These are phyloP conservation scores for Belgica antarctica DNA, from an alignment of 2,888 invertebrate genomes.

Conservation along the genomic window DNA sequence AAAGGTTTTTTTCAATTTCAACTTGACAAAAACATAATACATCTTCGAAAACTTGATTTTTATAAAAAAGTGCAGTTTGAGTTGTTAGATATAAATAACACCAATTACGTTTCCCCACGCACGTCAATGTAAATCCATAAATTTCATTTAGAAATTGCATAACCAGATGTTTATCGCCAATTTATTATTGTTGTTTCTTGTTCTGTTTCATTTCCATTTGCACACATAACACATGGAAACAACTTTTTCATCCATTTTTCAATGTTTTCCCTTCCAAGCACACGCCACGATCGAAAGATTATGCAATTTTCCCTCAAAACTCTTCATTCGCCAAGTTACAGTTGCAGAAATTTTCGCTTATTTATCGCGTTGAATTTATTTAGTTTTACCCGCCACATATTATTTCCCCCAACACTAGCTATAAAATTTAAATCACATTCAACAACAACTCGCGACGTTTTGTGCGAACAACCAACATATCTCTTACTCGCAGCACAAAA, in stretches of 20 bases:
- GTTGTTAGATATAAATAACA: not conserved
- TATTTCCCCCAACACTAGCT: slow-evolving; percentile 11
- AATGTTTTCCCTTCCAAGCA: slow-evolving; percentile 14
- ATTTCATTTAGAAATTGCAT: not conserved
- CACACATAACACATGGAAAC: slow-evolving; percentile 13
- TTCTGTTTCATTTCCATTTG: slow-evolving; percentile 5
- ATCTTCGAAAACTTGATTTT: too few species aligned
- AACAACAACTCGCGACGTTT: not conserved
- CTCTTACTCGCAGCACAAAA: not conserved
- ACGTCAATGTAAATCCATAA: slow-evolving; percentile 21
- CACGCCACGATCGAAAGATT: slow-evolving; percentile 26
- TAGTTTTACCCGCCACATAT: slow-evolving; percentile 32
- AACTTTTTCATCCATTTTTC: slow-evolving; percentile 14
- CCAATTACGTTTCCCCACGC: not conserved
- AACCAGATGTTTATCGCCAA: slow-evolving; percentile 40
- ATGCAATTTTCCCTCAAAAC: slow-evolving; percentile 21
- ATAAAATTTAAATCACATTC: slow-evolving; percentile 40
- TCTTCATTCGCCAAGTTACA: not conserved
- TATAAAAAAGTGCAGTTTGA: not conserved
- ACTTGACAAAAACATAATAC: too few species aligned
- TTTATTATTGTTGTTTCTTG: slow-evolving; percentile 38
- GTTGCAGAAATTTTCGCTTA: not conserved
- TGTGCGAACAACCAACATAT: slow-evolving; percentile 23
- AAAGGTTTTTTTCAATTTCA: too few species aligned
- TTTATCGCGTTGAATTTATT: slow-evolving; percentile 36